Evolutionary conservation across 2,888 invertebrate species (phyloP), one percentile per base, ranked within the genome.

Genomic region (Acleris emargana): DNA sequence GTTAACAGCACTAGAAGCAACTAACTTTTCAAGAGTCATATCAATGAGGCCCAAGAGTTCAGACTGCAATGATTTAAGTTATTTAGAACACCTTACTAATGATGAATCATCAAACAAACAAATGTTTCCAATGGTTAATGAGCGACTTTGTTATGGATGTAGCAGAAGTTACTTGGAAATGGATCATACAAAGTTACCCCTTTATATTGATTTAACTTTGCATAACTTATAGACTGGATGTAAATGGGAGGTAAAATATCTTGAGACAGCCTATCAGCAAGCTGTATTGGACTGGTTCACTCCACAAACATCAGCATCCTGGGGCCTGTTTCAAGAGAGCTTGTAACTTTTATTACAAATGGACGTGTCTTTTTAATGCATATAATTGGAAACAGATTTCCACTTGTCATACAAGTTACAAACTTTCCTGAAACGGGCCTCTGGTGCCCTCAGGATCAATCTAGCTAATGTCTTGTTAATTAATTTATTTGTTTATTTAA

Each of bases 1-100:
- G 71, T 88, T 91, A 58, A 94, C 91, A 72, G 95, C 93, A 72
- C 93, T 93, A 72, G 94, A 91, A 88, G 95, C 94, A 9, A 95
- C 94, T 5, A 87, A 88, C 60, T 94, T 95, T 79, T 96, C 95
- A 17, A 87, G 82, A 76, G 87, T 76, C 52, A 80, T 90, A 53
- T 93, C 91, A 54, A 73, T 72, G 50, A 76, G 69, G 25, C 68
- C 73, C 47, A 57, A 66, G 51, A 67, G 62, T 67, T 66, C 66
- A 32, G 54, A 73, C 47, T 67, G 70, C 67, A 70, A 47, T 54
- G 25, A 63, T 69, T 54, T 51, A 6, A 54, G 51, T 7, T 43
- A 32, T 32, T 53, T 54, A 38, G 71, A 63, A 57, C 68, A 58
- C 54, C 20, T 58, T 47, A 5, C 64, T 71, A 43, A 69, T 64